Evolutionary conservation across 2,888 invertebrate species (phyloP), one percentile per base, ranked within the genome.

Genomic region (Eupithecia subfuscata): DNA sequence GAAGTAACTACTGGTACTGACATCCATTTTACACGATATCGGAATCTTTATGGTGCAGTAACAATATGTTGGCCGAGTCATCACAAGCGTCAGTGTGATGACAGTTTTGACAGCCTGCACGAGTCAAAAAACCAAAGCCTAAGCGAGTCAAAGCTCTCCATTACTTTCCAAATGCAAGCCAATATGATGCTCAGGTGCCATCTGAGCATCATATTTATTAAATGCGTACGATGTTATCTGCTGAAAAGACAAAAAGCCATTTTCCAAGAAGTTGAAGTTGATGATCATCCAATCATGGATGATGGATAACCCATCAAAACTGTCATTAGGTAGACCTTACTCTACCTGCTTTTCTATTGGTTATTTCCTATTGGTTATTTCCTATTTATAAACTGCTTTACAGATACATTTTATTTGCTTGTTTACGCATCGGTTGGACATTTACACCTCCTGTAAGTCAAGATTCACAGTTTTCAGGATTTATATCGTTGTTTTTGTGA

Each of bases 371-470:
- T n/a, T 52, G 9, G n/a, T 22, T 0, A 22, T 56, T 56, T 25
- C 6, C 25, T 60, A 60, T 25, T 25, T 64, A 6, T 69, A 72
- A 18, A 70, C 75, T 70, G 60, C 76, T 77, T 34, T 70, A 25
- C 60, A 74, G 74, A 73, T 84, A 84, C 83, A 84, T 86, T 88
- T 87, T 87, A 88, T 85, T 83, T 82, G 83, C 82, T 85, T 79
- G 83, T 85, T 85, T 84, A 83, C 52, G 52, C 22, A 22, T 56
- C 52, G 22, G 67, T 37, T 78, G 79, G 87, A 88, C 86, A 84
- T 88, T 88, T 86, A 89, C 84, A 86, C 80, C 84, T 83, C 12
- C 3, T 5, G 63, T 25, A 60, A 60, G 60, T 60, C 60, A 60
- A 60, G 60, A 25, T 60, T 34, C 64, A 34, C 64, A 34, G 30